Percentiles rank a stretch among this genome's conserved stretches.
phyloP scores from a whole-genome alignment of 2,797 vertebrate genomes.

The Alfaro cultratus region DNA sequence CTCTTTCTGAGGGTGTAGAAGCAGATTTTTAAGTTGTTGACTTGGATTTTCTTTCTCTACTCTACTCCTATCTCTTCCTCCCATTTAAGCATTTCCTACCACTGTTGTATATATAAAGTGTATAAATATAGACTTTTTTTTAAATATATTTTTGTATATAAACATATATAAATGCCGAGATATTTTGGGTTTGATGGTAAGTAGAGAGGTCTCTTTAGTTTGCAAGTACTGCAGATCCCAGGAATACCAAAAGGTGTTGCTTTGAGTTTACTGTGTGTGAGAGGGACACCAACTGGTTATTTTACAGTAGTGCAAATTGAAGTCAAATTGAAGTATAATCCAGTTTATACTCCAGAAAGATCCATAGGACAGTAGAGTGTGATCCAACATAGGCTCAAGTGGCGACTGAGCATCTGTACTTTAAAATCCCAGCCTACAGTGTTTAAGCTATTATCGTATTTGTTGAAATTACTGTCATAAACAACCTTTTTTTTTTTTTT shows the following conservation, averaged over 20 bases:
- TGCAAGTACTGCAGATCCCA: background rate
- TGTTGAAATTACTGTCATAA: background rate
- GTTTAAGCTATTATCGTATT: background rate
- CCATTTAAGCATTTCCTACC: too few relatives aligned
- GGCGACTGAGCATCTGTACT: background rate
- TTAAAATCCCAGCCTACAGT: background rate
- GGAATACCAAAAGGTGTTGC: background rate
- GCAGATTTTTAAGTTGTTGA: too few relatives aligned
- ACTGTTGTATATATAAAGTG: background rate
- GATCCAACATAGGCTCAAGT: background rate
- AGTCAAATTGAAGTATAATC: background rate
- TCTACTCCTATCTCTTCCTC: too few relatives aligned
- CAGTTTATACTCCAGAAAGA: background rate
- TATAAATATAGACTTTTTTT: background rate
- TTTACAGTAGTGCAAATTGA: conserved; percentile 25
- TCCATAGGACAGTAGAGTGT: background rate
- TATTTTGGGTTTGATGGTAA: background rate
- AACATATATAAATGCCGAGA: background rate
- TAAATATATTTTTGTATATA: background rate
- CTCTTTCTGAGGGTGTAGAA: too few relatives aligned
- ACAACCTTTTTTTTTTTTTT: background rate
- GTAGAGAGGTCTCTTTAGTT: background rate
- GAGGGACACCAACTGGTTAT: conserved; percentile 48
- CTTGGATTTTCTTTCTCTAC: too few relatives aligned
- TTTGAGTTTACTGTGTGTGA: background rate